phyloP scores from a whole-genome alignment of 1,140 invertebrate species.

The Geopemphigus sp. region DNA sequence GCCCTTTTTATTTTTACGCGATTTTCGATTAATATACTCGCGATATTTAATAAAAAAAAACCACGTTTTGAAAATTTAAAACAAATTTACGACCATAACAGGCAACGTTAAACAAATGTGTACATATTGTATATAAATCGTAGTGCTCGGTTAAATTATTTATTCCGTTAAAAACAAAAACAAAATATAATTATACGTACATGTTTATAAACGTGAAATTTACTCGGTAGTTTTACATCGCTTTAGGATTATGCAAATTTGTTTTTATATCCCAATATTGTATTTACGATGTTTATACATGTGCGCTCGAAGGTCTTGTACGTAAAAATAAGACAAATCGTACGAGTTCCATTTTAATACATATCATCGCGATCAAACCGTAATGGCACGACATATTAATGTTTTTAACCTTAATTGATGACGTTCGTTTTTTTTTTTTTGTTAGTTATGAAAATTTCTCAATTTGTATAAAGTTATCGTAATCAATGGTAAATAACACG shows the following conservation, averaged over 20 bases:
- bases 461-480: background rate
- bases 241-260: background rate
- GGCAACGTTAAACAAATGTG: too few relatives aligned
- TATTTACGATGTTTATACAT: background rate
- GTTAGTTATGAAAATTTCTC: background rate
- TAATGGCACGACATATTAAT: conserved; percentile 19
- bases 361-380: background rate
- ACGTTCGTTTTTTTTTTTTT: conserved; percentile 2
- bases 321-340: background rate
- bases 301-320: background rate
- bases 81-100: background rate
- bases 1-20: background rate
- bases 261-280: background rate
- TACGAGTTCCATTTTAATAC: background rate
- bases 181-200: too few relatives aligned
- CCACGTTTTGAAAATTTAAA: too few relatives aligned
- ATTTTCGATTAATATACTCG: background rate
- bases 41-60: too few relatives aligned
- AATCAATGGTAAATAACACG: conserved; percentile 1
- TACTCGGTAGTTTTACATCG: background rate
- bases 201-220: too few relatives aligned
- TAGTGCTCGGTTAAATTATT: too few relatives aligned
- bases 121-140: too few relatives aligned
- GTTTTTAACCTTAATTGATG: conserved; percentile 17
- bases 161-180: too few relatives aligned